Evolutionary conservation across 2,113 vertebrate species (phyloP).

Genomic region (Tympanuchus pallidicinctus): DNA sequence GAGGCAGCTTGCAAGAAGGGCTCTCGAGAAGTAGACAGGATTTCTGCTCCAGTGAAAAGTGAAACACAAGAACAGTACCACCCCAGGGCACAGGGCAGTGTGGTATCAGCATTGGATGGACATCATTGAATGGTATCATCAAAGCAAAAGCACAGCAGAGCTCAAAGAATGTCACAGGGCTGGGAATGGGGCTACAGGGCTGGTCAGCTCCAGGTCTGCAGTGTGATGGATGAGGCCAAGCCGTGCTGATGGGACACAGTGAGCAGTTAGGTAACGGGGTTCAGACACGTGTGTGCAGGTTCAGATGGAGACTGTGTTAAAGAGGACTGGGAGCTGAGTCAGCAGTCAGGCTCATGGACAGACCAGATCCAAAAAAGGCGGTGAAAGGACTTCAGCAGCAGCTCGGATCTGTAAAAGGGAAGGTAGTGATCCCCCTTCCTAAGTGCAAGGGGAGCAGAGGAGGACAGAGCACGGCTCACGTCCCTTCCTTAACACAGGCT

Average conservation of each 20-base stretch:
- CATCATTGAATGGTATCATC: background rate
- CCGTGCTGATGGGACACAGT: accelerated
- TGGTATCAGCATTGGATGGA: background rate
- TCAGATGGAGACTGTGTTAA: background rate
- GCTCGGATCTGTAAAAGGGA: background rate
- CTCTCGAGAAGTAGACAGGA: background rate
- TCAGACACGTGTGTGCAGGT: background rate
- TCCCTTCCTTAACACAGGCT: background rate
- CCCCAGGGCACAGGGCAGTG: background rate
- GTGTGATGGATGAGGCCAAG: accelerated
- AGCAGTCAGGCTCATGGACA: background rate
- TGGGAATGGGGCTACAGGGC: background rate
- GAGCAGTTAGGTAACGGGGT: background rate
- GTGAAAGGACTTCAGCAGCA: background rate
- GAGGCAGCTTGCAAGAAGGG: background rate
- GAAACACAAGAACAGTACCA: background rate
- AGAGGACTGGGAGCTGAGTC: background rate
- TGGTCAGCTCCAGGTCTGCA: background rate
- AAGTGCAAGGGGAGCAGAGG: accelerated
- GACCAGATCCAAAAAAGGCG: background rate
- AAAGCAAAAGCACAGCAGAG: background rate
- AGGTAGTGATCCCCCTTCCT: background rate
- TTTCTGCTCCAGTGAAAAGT: background rate
- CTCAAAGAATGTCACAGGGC: accelerated
- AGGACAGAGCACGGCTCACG: background rate